Evolutionary conservation across 2,888 invertebrate genomes (phyloP), one percentile per base, ranked within the genome.

Genomic region (Nipponacmea schrenckii): DNA sequence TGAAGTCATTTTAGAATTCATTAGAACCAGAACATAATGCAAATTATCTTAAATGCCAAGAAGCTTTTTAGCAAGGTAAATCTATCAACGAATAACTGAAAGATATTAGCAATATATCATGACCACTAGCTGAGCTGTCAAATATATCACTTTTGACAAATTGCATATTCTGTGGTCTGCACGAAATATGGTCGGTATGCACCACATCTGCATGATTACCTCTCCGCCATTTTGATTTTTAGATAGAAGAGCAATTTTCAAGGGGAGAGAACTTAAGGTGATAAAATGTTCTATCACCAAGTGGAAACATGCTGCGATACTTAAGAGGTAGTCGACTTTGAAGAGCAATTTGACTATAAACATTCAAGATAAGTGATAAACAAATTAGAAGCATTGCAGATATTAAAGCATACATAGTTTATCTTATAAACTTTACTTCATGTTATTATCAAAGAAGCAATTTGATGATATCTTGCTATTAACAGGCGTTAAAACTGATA

Each of bases 141-240:
- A 56, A 56, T 56, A 24, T 56, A 56, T 56, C 56, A 56, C 20
- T 56, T 56, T 56, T 56, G 56, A 56, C 56, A 56, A 56, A 56
- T 56, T 56, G 56, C 56, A 56, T 56, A 56, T 56, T 56, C 56
- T 56, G 20, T 24, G 56, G 24, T 20, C 56, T 56, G 56, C 56
- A 24, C 20, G 24, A 56, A 56, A 56, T 56, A 56, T 56, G 56
- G 56, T 14, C 14, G 56, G 56, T 56, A 56, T 56, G 56, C 56
- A 24, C 12, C 56, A 56, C 56, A 56, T 56, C 56, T 56, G 56
- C 24, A 24, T 56, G 39, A 39, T 39, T 39, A 39, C 39, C 39
- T 7, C 10, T 10, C 39, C 39, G 3, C 39, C 39, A 39, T 39
- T 39, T 39, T 39, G 39, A 8, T 39, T 39, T 56, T 24, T 56